Evolutionary conservation across 2,888 invertebrate genomes (phyloP).

Genomic region (Drosophila lutescens): DNA sequence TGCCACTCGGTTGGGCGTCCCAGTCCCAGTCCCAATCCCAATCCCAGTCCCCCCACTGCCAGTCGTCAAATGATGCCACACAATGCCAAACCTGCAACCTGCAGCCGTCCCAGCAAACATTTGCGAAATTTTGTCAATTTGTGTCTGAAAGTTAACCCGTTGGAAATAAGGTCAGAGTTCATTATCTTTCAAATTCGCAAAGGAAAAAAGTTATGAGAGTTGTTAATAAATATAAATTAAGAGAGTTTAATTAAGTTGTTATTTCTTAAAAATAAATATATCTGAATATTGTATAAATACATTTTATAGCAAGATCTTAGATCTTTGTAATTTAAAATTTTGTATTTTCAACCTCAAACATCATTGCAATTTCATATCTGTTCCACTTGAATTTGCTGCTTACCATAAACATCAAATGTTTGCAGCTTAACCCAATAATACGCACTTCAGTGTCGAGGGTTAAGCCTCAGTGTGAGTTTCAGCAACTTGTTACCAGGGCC

Average conservation of each 20-base stretch:
- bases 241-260: neutral
- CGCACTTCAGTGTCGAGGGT: constrained; percentile 24
- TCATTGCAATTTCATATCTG: neutral
- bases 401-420: constrained; percentile 33
- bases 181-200: neutral
- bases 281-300: too few relatives aligned
- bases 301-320: too few relatives aligned
- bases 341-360: too few relatives aligned
- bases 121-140: constrained; percentile 56
- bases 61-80: constrained; percentile 31
- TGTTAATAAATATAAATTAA: too few relatives aligned
- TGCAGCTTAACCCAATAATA: constrained; percentile 36
- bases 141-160: constrained; percentile 42
- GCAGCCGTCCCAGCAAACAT: constrained; percentile 35
- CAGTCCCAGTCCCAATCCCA: neutral
- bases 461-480: constrained; percentile 32
- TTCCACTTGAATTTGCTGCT: neutral
- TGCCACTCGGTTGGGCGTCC: constrained; percentile 1
- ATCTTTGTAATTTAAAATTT: too few relatives aligned
- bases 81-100: constrained; percentile 23
- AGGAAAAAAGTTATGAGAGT: neutral
- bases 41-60: neutral
- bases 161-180: neutral
- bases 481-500: constrained; percentile 45
- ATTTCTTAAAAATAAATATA: too few relatives aligned